Evolutionary conservation across 2,113 vertebrate genomes (phyloP).

Genomic region (Gymnobelideus leadbeateri): DNA sequence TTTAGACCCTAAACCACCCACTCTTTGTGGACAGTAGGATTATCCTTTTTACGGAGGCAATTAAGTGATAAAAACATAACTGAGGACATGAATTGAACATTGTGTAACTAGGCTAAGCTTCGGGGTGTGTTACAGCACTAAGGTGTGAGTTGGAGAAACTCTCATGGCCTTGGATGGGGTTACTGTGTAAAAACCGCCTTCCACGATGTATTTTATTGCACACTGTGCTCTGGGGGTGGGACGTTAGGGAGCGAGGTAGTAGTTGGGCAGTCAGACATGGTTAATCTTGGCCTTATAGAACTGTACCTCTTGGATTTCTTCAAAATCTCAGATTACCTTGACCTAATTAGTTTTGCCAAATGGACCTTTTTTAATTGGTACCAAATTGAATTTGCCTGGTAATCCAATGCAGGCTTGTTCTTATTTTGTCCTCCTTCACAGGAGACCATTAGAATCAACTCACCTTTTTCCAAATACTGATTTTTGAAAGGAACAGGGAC

Average conservation of each 20-base stretch:
- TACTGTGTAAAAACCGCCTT: conserved; percentile 38
- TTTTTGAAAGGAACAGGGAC: conserved; percentile 34
- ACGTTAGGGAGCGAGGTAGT: not conserved
- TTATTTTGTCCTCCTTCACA: not conserved
- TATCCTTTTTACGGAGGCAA: conserved; percentile 70
- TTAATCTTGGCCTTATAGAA: conserved; percentile 59
- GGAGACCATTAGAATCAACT: not conserved
- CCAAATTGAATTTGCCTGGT: conserved; percentile 42
- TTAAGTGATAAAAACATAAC: conserved; percentile 75
- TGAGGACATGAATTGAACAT: conserved; percentile 62
- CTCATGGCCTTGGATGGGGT: conserved; percentile 24
- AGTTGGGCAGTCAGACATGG: conserved; percentile 2
- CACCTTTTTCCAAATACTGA: not conserved
- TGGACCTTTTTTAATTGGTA: conserved; percentile 57
- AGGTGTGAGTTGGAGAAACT: conserved; percentile 63
- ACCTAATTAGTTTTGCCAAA: conserved; percentile 51
- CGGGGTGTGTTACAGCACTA: conserved; percentile 57
- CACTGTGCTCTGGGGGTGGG: conserved; percentile 2
- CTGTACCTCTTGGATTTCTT: conserved; percentile 55
- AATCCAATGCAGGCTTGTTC: not conserved
- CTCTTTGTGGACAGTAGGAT: conserved; percentile 58
- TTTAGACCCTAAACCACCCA: not conserved
- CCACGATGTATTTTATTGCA: not conserved
- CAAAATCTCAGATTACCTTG: conserved; percentile 66
- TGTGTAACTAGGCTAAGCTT: conserved; percentile 72